Evolutionary conservation across 30 jellyfish, hydroid and myxozoan genomes (phyloP).

Genomic region (Turritopsis rubra): DNA sequence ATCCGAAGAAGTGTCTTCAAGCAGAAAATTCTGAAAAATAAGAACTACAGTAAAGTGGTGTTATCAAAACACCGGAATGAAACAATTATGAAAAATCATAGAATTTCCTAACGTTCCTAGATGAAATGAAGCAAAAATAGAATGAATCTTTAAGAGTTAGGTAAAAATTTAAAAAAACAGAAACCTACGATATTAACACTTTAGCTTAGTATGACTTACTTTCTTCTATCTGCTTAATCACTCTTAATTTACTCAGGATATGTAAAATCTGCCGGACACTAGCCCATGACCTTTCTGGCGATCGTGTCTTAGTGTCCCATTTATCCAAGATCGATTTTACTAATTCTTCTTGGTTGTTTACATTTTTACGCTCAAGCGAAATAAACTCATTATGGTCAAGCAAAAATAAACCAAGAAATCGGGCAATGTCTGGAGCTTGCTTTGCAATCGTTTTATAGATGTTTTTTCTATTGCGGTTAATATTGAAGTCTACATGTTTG

Average conservation of each 20-base stretch:
- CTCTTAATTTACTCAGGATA: background rate
- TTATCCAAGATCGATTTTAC: background rate
- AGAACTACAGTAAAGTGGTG: too few relatives aligned
- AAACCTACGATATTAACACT: too few relatives aligned
- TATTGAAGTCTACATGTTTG: background rate
- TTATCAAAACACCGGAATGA: too few relatives aligned
- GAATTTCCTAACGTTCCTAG: too few relatives aligned
- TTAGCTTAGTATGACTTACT: too few relatives aligned
- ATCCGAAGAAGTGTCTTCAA: too few relatives aligned
- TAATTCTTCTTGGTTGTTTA: background rate
- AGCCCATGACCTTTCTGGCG: background rate
- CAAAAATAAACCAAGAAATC: background rate
- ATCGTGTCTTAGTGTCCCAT: background rate
- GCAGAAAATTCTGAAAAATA: too few relatives aligned
- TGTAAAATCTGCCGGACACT: background rate
- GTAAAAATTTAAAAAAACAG: too few relatives aligned
- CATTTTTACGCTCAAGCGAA: background rate
- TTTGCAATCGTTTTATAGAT: background rate
- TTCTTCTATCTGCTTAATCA: background rate
- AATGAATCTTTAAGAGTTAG: too few relatives aligned
- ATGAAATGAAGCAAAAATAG: too few relatives aligned
- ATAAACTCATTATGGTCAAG: background rate
- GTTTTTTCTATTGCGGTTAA: background rate
- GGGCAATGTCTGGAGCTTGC: background rate
- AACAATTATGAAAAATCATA: too few relatives aligned